Percentiles rank a stretch among this genome's conserved stretches.
phyloP scores from a whole-genome alignment of 1,140 invertebrate genomes.

The Whitmania pigra region DNA sequence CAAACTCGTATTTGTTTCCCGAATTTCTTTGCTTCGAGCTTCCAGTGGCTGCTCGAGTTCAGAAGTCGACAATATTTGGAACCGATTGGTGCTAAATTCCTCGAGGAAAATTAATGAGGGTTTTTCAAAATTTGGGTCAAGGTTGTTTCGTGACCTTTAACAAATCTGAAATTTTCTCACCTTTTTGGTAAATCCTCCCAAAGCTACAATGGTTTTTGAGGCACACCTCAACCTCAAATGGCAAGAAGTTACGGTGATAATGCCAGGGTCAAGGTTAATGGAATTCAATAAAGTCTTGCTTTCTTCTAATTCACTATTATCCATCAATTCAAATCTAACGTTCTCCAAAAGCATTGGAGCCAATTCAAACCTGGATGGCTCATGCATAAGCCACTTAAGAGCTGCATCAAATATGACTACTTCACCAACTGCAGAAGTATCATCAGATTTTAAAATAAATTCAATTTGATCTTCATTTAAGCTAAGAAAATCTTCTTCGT shows the following conservation, averaged over 20 bases:
- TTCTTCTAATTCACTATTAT: background rate
- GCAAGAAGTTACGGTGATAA: background rate
- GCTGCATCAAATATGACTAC: slow-evolving; percentile 9
- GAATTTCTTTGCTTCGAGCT: background rate
- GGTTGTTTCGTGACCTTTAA: background rate
- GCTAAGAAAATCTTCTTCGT: slow-evolving; percentile 4
- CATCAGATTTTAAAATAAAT: background rate
- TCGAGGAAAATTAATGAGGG: background rate
- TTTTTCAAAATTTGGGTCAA: background rate
- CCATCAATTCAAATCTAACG: slow-evolving; percentile 10
- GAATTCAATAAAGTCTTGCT: background rate
- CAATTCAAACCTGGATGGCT: background rate
- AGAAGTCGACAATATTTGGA: slow-evolving; percentile 6
- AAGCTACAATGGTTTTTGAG: background rate
- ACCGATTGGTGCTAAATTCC: slow-evolving; percentile 17
- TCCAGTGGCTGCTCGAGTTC: background rate
- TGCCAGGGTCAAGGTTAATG: background rate
- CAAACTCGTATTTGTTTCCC: background rate
- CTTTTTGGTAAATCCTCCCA: slow-evolving; percentile 17
- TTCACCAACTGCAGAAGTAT: background rate
- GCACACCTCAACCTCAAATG: slow-evolving; percentile 7
- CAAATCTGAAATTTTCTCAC: background rate
- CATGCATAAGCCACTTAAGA: slow-evolving; percentile 10
- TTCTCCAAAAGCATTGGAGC: background rate
- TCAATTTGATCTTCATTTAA: background rate